Conservation (phyloP, 1,140 invertebrate genomes). For the Pogonognathellus flavescens region DNA sequence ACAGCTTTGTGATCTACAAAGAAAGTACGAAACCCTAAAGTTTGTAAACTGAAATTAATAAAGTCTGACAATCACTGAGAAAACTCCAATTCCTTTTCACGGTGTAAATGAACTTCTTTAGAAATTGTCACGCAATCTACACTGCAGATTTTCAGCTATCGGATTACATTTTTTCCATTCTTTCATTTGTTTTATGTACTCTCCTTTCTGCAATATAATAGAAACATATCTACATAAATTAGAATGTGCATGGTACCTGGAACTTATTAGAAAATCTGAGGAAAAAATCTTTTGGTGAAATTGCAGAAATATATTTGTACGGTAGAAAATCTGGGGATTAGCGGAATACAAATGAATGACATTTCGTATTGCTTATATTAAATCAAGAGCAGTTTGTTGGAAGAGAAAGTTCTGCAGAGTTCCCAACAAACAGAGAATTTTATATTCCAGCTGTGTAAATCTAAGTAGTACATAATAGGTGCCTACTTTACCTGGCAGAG, state of each 20-base stretch:
- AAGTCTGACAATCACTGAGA: slow-evolving; percentile 2
- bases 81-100: background rate
- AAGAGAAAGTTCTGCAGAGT: background rate
- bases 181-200: background rate
- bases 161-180: background rate
- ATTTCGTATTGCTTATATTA: no score
- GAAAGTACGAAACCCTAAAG: no score
- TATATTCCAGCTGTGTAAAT: background rate
- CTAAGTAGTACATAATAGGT: background rate
- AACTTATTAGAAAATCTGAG: no score
- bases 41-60: slow-evolving; percentile 2
- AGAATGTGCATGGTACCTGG: no score
- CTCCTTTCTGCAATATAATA: background rate
- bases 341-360: no score
- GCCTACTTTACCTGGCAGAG: background rate
- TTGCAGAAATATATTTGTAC: no score
- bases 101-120: no score
- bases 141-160: background rate
- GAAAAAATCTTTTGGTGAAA: no score
- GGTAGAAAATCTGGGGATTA: no score
- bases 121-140: background rate
- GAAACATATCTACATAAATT: background rate
- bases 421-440: background rate
- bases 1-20: no score
- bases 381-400: background rate